phyloP scores from a whole-genome alignment of 2,888 invertebrate species.

The Diplazon laetatorius region DNA sequence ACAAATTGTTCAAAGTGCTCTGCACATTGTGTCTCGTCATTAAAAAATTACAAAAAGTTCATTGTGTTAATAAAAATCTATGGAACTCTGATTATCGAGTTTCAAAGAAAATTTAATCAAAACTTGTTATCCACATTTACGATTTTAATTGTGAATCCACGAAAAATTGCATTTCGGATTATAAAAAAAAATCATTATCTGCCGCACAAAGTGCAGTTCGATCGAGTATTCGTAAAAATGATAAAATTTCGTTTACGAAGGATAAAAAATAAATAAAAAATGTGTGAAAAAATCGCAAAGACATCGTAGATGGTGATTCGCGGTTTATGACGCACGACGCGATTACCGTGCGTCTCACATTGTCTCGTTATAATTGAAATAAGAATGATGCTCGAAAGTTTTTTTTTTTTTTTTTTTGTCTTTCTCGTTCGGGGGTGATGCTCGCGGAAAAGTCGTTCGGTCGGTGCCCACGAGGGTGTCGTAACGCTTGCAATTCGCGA shows the following conservation, averaged over 20 bases:
- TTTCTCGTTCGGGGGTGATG: too few species aligned
- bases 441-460: conserved; percentile 25
- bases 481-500: conserved; percentile 66
- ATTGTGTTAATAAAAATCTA: conserved; percentile 10
- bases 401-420: too few species aligned
- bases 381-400: conserved; percentile 73
- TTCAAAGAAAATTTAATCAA: conserved; percentile 42
- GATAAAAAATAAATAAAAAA: too few species aligned
- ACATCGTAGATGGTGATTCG: conserved; percentile 54
- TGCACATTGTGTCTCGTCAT: too few species aligned
- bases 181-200: too few species aligned
- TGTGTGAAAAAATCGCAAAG: conserved; percentile 32
- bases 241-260: conserved; percentile 64
- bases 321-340: conserved; percentile 77
- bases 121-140: conserved; percentile 38
- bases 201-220: conserved; percentile 10
- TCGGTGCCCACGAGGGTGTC: conserved; percentile 63
- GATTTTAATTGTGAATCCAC: conserved; percentile 40
- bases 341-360: conserved; percentile 71
- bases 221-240: conserved; percentile 36
- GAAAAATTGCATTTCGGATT: too few species aligned
- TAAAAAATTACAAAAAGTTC: too few species aligned
- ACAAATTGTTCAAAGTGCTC: too few species aligned
- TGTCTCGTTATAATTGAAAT: conserved; percentile 74
- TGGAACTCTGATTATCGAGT: conserved; percentile 25